These are phyloP conservation scores for Hydrolagus affinis DNA, from an alignment of 2,113 vertebrate species.

Conservation along the genomic window DNA sequence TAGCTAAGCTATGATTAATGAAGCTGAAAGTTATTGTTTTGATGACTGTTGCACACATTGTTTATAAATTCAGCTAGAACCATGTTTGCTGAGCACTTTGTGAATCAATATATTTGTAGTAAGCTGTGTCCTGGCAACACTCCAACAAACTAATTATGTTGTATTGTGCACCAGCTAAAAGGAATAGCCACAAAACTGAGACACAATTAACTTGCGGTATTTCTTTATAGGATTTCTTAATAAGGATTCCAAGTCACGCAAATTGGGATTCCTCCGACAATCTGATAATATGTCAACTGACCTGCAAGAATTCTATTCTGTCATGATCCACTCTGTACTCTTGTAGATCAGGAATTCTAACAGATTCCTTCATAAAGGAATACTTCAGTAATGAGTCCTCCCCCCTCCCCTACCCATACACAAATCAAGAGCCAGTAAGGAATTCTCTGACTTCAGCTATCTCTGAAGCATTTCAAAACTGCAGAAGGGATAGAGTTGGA, in stretches of 20 bases:
- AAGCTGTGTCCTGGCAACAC: not conserved
- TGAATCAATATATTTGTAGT: not conserved
- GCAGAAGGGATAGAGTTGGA: not conserved
- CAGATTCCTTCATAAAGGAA: too few species aligned
- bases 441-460: slow-evolving; percentile 18
- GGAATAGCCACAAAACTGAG: not conserved
- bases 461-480: not conserved
- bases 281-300: too few species aligned
- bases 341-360: too few species aligned
- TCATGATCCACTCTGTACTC: too few species aligned
- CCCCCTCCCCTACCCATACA: too few species aligned
- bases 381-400: too few species aligned
- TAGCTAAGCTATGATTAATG: not conserved
- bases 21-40: not conserved
- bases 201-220: not conserved
- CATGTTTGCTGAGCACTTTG: not conserved
- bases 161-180: slow-evolving; percentile 13
- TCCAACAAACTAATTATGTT: slow-evolving; percentile 12
- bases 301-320: too few species aligned
- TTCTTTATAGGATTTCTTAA: too few species aligned
- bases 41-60: not conserved
- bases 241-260: too few species aligned
- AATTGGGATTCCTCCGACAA: too few species aligned
- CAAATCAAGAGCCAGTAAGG: not conserved
- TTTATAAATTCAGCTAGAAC: not conserved